Percentiles rank a stretch among this genome's conserved stretches.
phyloP scores from a whole-genome alignment of 2,888 invertebrate genomes.

The Chymomyza procnemis region DNA sequence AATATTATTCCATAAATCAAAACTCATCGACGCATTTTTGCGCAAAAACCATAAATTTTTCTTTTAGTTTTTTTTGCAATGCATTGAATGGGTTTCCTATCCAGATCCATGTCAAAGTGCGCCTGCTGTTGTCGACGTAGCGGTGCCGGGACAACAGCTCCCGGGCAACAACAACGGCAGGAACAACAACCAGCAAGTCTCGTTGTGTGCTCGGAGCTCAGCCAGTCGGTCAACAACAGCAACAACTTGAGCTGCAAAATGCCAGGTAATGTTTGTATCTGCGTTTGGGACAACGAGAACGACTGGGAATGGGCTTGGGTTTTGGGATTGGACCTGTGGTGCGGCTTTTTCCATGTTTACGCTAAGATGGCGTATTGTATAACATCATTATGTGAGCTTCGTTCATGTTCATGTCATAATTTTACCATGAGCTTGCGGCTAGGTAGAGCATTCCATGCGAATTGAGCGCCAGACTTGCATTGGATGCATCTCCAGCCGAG shows the following conservation, averaged over 20 bases:
- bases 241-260: constrained; percentile 27
- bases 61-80: constrained; percentile 54
- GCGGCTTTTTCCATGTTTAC: constrained; percentile 69
- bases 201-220: background rate
- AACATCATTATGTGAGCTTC: constrained; percentile 77
- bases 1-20: constrained; percentile 46
- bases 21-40: constrained; percentile 61
- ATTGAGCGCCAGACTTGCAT: background rate
- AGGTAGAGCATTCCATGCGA: constrained; percentile 34
- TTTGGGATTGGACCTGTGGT: constrained; percentile 23
- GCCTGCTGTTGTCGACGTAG: constrained; percentile 1
- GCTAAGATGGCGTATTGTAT: constrained; percentile 77
- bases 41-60: constrained; percentile 48
- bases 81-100: constrained; percentile 10
- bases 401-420: constrained; percentile 78
- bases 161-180: constrained; percentile 54
- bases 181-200: constrained; percentile 64
- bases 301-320: background rate
- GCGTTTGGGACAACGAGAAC: constrained; percentile 3
- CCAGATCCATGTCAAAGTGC: constrained; percentile 46
- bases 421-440: constrained; percentile 52
- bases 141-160: constrained; percentile 65
- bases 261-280: constrained; percentile 36
- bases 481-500: constrained; percentile 19
- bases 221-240: constrained; percentile 18